Conservation (phyloP, 2,888 invertebrate species). For the Mythimna loreyi region DNA sequence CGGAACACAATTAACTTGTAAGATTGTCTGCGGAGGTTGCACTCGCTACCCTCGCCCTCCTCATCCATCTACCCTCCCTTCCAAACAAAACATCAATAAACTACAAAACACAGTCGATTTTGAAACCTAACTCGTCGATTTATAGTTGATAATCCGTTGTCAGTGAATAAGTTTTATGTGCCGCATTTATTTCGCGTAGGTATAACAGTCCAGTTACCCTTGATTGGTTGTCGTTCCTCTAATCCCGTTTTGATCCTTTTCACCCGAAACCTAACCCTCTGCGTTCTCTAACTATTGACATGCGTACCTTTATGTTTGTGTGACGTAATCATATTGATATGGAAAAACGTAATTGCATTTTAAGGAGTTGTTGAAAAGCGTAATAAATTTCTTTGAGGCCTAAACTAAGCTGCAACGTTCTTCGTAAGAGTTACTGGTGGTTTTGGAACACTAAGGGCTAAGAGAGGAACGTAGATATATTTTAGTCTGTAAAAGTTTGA, state of each 20-base stretch:
- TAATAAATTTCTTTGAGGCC: no score
- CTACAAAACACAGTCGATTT: constrained; percentile 68
- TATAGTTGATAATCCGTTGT: constrained; percentile 69
- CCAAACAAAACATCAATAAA: constrained; percentile 91
- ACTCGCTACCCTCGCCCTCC: constrained; percentile 86
- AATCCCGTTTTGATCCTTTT: constrained; percentile 93
- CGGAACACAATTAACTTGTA: constrained; percentile 91
- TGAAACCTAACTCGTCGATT: constrained; percentile 63
- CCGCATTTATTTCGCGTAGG: constrained; percentile 90
- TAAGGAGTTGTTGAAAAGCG: constrained; percentile 25
- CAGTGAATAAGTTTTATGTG: constrained; percentile 86
- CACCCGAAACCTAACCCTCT: constrained; percentile 91
- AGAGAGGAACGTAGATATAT: no score
- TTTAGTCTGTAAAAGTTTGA: no score
- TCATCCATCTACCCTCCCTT: constrained; percentile 88
- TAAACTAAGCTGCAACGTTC: no score
- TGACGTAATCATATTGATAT: constrained; percentile 69
- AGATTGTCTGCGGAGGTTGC: constrained; percentile 91
- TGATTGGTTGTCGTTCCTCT: constrained; percentile 94
- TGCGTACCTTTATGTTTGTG: constrained; percentile 85
- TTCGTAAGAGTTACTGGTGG: no score
- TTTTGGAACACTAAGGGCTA: no score
- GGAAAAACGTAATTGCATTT: constrained; percentile 60
- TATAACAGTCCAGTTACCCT: constrained; percentile 92
- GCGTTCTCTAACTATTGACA: constrained; percentile 89